These are phyloP conservation scores for Cephalopholis sonnerati DNA, from an alignment of 2,113 vertebrate genomes.

Conservation along the genomic window DNA sequence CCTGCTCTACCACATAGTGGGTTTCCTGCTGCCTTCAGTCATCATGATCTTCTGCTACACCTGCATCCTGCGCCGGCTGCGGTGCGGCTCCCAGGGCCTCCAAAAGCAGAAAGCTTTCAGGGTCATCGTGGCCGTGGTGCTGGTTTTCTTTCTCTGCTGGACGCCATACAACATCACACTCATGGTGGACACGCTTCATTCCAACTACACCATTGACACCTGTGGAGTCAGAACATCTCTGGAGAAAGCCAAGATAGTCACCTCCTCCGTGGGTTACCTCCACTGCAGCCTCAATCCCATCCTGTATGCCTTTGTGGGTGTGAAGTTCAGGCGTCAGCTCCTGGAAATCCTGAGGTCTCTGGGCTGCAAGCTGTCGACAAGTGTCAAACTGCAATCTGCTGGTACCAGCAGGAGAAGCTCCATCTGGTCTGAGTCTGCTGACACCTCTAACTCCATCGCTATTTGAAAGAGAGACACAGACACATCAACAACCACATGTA, in stretches of 20 bases:
- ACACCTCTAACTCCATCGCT: constrained; percentile 85
- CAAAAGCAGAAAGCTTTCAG: constrained; percentile 87
- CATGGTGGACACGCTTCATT: constrained; percentile 82
- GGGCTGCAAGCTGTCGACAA: constrained; percentile 77
- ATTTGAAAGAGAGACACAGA: constrained; percentile 63
- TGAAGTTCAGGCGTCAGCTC: constrained; percentile 89
- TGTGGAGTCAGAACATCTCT: constrained; percentile 66
- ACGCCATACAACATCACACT: constrained; percentile 88
- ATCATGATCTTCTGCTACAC: constrained; percentile 88
- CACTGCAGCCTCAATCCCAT: constrained; percentile 93
- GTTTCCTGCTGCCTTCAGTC: constrained; percentile 87
- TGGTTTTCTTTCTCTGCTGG: constrained; percentile 91
- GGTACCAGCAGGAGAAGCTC: constrained; percentile 78
- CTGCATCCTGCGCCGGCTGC: constrained; percentile 84
- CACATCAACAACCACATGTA: background rate
- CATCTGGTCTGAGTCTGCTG: constrained; percentile 86
- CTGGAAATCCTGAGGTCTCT: constrained; percentile 78
- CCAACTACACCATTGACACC: constrained; percentile 15
- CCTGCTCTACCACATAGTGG: constrained; percentile 82
- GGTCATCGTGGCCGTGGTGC: constrained; percentile 87
- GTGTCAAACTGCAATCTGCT: constrained; percentile 29
- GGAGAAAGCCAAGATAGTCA: constrained; percentile 77
- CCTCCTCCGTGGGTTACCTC: constrained; percentile 84
- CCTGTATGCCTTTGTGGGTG: constrained; percentile 90
- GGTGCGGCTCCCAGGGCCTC: constrained; percentile 78